Percentiles rank a stretch among this genome's conserved stretches.
phyloP scores from a whole-genome alignment of 2,888 invertebrate genomes.

The Ophion costatus region DNA sequence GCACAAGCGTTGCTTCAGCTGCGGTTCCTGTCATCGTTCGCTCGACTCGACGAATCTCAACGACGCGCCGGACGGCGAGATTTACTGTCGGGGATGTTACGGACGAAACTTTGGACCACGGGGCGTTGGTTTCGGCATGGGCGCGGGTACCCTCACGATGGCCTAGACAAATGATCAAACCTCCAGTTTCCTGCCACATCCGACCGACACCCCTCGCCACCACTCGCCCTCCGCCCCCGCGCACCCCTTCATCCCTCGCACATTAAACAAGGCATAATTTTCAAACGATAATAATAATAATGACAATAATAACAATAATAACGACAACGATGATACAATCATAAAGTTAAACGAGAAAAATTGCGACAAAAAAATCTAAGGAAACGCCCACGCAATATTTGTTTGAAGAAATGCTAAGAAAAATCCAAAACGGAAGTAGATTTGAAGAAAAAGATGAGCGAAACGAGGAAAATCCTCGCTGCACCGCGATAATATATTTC shows the following conservation, averaged over 20 bases:
- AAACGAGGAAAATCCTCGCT: conserved; percentile 44
- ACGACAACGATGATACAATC: conserved; percentile 1
- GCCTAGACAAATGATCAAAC: conserved; percentile 85
- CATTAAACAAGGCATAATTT: conserved; percentile 52
- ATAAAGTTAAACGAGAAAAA: conserved; percentile 1
- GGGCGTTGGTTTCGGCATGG: conserved; percentile 95
- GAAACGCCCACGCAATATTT: conserved; percentile 3
- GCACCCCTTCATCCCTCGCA: conserved; percentile 42
- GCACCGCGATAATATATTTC: conserved; percentile 60
- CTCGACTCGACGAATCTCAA: conserved; percentile 95
- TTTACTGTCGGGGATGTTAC: conserved; percentile 96
- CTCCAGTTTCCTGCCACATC: conserved; percentile 29
- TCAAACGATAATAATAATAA: conserved; percentile 43
- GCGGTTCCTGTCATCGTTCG: conserved; percentile 93
- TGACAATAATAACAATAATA: conserved; percentile 22
- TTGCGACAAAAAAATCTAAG: background rate
- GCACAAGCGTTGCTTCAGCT: conserved; percentile 98
- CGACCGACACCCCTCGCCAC: background rate
- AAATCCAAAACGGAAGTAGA: conserved; percentile 4
- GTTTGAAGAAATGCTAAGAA: background rate
- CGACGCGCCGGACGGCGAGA: conserved; percentile 96
- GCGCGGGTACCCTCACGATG: conserved; percentile 95
- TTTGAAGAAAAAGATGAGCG: background rate
- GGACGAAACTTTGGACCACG: conserved; percentile 94
- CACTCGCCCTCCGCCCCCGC: background rate